Percentiles rank a stretch among this genome's conserved stretches.
Conservation (phyloP, 2,113 vertebrate species). For the Hippocampus comes region DNA sequence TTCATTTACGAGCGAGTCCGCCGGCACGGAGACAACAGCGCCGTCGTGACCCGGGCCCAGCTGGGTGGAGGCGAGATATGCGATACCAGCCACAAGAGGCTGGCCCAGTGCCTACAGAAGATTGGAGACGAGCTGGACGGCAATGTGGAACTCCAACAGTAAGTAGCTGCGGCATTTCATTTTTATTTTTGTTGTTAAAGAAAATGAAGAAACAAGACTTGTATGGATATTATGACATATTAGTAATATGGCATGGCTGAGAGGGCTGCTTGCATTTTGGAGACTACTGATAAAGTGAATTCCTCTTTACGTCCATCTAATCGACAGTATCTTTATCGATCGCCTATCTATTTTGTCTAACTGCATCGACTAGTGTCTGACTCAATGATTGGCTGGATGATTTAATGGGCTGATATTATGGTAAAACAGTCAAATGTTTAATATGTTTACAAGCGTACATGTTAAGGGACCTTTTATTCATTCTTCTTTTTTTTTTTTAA, state of each 20-base stretch:
- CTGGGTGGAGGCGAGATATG: conserved; percentile 58
- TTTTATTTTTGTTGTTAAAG: background rate
- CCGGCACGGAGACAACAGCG: conserved; percentile 39
- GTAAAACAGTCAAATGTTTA: too few species aligned
- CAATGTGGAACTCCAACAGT: conserved; percentile 82
- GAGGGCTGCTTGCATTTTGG: too few species aligned
- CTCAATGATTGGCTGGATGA: too few species aligned
- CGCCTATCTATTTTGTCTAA: too few species aligned
- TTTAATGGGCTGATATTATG: too few species aligned
- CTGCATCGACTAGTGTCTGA: too few species aligned
- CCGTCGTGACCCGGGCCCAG: conserved; percentile 55
- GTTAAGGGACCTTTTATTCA: too few species aligned
- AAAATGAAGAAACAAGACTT: background rate
- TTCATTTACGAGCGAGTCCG: conserved; percentile 70
- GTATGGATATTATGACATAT: too few species aligned
- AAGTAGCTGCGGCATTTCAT: background rate
- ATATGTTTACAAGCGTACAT: too few species aligned
- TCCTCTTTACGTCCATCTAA: background rate
- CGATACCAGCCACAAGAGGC: conserved; percentile 76
- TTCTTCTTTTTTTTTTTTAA: too few species aligned
- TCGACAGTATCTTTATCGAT: too few species aligned
- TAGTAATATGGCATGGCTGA: too few species aligned
- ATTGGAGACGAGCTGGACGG: conserved; percentile 87
- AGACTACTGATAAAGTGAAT: background rate
- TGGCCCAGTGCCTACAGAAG: conserved; percentile 80